These are phyloP conservation scores for Zaprionus lachaisei DNA, from an alignment of 1,140 invertebrate genomes.

Conservation along the genomic window DNA sequence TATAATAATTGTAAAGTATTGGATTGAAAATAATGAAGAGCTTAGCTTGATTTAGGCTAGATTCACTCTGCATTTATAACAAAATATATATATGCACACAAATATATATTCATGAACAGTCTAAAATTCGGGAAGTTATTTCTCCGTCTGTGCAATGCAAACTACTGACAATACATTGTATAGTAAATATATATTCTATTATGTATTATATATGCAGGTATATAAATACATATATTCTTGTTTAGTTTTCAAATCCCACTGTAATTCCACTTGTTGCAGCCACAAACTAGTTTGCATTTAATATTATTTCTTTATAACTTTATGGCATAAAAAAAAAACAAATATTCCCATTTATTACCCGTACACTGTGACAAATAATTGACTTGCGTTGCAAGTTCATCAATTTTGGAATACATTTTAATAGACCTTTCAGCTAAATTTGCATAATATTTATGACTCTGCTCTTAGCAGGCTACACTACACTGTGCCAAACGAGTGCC, in stretches of 20 bases:
- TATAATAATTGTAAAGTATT: neutral
- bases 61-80: too few species aligned
- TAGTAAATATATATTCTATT: too few species aligned
- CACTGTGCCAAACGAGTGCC: neutral
- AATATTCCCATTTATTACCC: too few species aligned
- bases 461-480: neutral
- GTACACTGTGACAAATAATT: neutral
- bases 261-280: neutral
- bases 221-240: neutral
- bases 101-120: too few species aligned
- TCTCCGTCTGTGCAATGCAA: too few species aligned
- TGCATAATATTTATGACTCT: constrained; percentile 2
- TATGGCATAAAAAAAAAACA: neutral
- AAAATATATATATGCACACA: too few species aligned
- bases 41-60: too few species aligned
- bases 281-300: neutral
- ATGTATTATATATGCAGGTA: too few species aligned
- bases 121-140: too few species aligned
- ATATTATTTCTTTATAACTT: neutral
- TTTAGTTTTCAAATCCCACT: neutral
- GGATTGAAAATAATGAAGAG: too few species aligned
- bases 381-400: constrained; percentile 4
- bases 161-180: too few species aligned
- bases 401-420: neutral
- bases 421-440: neutral